These are phyloP conservation scores for Lepidostoma basale DNA, from an alignment of 1,140 invertebrate genomes.

Conservation along the genomic window DNA sequence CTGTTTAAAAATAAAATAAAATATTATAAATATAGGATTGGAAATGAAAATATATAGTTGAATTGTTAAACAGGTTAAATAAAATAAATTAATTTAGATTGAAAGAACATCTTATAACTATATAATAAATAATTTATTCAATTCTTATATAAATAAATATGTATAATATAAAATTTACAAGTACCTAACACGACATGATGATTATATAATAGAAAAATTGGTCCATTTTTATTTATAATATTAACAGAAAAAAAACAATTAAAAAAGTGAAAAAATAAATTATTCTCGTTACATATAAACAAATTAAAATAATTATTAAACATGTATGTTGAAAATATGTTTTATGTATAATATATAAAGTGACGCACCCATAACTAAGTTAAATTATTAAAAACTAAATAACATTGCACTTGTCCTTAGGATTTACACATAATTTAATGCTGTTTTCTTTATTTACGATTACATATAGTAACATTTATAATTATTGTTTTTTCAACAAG, in stretches of 20 bases:
- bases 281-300: not conserved
- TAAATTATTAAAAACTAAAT: slow-evolving; percentile 54
- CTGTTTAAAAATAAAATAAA: no score
- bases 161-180: not conserved
- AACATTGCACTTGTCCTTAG: slow-evolving; percentile 64
- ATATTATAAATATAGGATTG: no score
- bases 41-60: no score
- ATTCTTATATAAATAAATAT: not conserved
- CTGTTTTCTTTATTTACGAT: not conserved
- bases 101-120: not conserved
- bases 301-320: not conserved
- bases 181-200: not conserved
- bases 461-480: slow-evolving; percentile 15
- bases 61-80: no score
- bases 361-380: slow-evolving; percentile 10
- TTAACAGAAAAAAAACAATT: slow-evolving; percentile 1
- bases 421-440: slow-evolving; percentile 37
- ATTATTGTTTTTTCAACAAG: not conserved
- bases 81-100: no score
- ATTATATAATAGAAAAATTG: not conserved
- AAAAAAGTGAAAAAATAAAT: slow-evolving; percentile 2
- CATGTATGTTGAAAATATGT: not conserved
- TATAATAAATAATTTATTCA: not conserved
- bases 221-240: not conserved
- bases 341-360: not conserved